Conservation (phyloP, 2,888 invertebrate species). For the Nemotelus pantherinus region DNA sequence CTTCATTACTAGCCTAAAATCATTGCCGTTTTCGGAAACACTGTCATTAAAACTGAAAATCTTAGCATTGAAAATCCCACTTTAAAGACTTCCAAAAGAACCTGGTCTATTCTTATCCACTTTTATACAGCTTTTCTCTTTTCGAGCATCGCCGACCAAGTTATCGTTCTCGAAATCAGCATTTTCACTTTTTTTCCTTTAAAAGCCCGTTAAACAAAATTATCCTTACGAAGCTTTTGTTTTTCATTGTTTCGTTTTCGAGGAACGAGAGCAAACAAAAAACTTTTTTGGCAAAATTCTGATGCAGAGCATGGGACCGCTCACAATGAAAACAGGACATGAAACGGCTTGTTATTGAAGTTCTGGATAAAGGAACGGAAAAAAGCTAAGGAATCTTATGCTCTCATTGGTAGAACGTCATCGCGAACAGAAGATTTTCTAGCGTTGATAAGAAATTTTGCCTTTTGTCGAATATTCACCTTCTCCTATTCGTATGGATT, state of each 20-base stretch:
- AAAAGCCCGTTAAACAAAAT: slow-evolving; percentile 29
- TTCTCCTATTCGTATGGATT: background rate
- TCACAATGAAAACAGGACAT: slow-evolving; percentile 37
- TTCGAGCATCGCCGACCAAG: no score
- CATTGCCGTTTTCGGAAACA: no score
- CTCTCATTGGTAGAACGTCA: background rate
- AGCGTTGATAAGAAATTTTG: slow-evolving; percentile 15
- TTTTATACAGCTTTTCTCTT: no score
- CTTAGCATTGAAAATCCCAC: no score
- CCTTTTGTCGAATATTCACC: background rate
- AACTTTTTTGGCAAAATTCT: slow-evolving; percentile 40
- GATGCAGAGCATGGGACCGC: slow-evolving; percentile 20
- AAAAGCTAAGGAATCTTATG: slow-evolving; percentile 12
- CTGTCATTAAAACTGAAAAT: no score
- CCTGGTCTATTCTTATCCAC: no score
- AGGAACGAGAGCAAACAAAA: slow-evolving; percentile 28
- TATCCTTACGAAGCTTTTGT: slow-evolving; percentile 22
- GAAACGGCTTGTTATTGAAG: slow-evolving; percentile 33
- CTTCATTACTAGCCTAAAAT: no score
- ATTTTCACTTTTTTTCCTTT: slow-evolving; percentile 16
- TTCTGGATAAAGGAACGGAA: slow-evolving; percentile 20
- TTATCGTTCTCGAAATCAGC: no score
- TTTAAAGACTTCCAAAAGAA: no score
- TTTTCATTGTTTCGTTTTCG: slow-evolving; percentile 36
- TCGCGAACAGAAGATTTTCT: background rate